Evolutionary conservation across 2,113 vertebrate species (phyloP).

Genomic region (Helogale parvula): DNA sequence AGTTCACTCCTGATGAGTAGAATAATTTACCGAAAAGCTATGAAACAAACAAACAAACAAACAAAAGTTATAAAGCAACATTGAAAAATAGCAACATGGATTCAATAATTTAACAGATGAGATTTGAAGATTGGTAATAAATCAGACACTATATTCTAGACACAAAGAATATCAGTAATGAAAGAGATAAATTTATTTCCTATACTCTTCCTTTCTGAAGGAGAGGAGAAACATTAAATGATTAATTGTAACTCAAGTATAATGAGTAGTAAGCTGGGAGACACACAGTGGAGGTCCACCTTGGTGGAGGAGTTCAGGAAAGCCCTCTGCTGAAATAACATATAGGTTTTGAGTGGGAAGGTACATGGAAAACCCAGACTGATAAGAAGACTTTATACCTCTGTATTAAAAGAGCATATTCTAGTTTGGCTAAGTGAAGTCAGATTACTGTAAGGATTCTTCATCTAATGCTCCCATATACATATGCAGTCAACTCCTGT

Average conservation of each 20-base stretch:
- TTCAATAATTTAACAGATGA: background rate
- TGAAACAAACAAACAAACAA: background rate
- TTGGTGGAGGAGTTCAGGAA: background rate
- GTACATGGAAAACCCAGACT: background rate
- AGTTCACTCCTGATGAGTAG: background rate
- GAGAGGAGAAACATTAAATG: background rate
- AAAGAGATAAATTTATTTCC: background rate
- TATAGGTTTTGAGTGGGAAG: background rate
- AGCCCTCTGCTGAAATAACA: background rate
- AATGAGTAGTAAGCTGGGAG: background rate
- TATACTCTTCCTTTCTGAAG: background rate
- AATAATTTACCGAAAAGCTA: conserved; percentile 24
- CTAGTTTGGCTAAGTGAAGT: background rate
- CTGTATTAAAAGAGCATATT: background rate
- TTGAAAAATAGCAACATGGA: background rate
- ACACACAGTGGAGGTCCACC: background rate
- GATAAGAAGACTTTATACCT: background rate
- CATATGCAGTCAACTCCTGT: background rate
- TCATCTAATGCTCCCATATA: background rate
- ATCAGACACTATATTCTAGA: background rate
- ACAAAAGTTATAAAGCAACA: background rate
- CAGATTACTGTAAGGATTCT: background rate
- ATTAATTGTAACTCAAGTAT: background rate
- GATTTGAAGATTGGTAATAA: background rate
- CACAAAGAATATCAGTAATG: background rate